A percentile compares a stretch with the other conserved stretches of the same genome.
Conservation (phyloP, 2,113 vertebrate genomes). For the Synodontis membranacea region DNA sequence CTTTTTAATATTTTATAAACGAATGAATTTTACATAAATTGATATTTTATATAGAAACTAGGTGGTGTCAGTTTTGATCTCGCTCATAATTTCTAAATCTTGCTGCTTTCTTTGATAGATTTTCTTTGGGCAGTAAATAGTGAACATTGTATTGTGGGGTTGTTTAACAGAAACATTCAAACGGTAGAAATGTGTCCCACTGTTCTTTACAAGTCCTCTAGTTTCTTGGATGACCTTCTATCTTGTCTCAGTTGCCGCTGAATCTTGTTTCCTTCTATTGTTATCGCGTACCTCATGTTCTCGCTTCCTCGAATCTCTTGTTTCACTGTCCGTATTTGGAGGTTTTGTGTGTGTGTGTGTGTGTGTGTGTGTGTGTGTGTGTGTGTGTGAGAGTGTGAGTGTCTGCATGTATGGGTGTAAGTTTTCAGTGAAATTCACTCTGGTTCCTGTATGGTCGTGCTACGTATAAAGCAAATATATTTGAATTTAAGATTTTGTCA, state of each 20-base stretch:
- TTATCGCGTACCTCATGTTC: conserved; percentile 39
- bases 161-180: conserved; percentile 22
- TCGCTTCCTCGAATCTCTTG: conserved; percentile 57
- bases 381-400: conserved; percentile 71
- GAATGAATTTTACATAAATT: conserved; percentile 7
- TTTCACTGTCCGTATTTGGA: conserved; percentile 67
- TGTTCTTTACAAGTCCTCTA: conserved; percentile 30
- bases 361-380: conserved; percentile 80
- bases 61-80: conserved; percentile 4
- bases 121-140: not conserved
- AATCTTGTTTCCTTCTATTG: conserved; percentile 50
- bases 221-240: conserved; percentile 48
- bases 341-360: conserved; percentile 69
- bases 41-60: conserved; percentile 2
- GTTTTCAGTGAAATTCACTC: conserved; percentile 39
- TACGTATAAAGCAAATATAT: conserved; percentile 85
- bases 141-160: not conserved
- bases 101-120: not conserved
- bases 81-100: not conserved
- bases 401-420: conserved; percentile 66
- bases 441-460: conserved; percentile 76
- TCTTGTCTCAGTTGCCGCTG: conserved; percentile 26
- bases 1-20: not conserved
- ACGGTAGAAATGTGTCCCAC: not conserved
- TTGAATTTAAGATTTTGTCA: conserved; percentile 89